A percentile compares a stretch with the other conserved stretches of the same genome.
Evolutionary conservation across 2,888 invertebrate species (phyloP).

Genomic region (Horisme vitalbata): DNA sequence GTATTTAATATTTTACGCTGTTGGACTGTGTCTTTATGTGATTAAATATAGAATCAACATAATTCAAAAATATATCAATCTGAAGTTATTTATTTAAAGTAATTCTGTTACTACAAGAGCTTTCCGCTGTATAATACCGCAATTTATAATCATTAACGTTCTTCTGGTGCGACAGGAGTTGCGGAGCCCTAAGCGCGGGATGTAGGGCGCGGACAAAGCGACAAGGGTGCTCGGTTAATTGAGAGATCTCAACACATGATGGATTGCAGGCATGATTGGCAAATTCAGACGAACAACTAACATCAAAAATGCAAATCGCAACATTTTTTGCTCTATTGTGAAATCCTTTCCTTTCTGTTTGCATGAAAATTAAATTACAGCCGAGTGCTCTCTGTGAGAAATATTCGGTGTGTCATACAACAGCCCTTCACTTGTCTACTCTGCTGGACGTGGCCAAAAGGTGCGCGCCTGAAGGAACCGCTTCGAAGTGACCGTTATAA

Average conservation of each 20-base stretch:
- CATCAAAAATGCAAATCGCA: conserved; percentile 62
- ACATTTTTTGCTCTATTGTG: conserved; percentile 51
- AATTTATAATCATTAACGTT: conserved; percentile 77
- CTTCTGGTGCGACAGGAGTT: conserved; percentile 56
- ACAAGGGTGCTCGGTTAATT: conserved; percentile 70
- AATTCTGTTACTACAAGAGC: conserved; percentile 51
- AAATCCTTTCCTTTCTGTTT: conserved; percentile 51
- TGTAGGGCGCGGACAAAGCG: conserved; percentile 28
- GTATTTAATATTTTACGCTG: not conserved
- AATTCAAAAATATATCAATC: conserved; percentile 34
- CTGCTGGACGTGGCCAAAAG: conserved; percentile 50
- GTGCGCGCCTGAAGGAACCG: conserved; percentile 53
- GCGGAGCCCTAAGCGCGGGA: conserved; percentile 36
- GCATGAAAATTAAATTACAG: conserved; percentile 65
- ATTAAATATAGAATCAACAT: conserved; percentile 27
- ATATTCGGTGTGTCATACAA: conserved; percentile 65
- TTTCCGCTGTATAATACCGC: conserved; percentile 68
- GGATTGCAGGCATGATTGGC: conserved; percentile 73
- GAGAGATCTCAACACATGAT: conserved; percentile 76
- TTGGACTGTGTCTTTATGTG: conserved; percentile 4
- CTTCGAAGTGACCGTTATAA: conserved; percentile 71
- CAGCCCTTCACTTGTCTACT: conserved; percentile 73
- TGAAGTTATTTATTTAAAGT: conserved; percentile 47
- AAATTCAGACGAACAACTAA: conserved; percentile 57
- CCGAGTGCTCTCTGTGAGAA: conserved; percentile 66